Evolutionary conservation across 1,140 invertebrate species (phyloP).

Genomic region (Teleogryllus occipitalis): DNA sequence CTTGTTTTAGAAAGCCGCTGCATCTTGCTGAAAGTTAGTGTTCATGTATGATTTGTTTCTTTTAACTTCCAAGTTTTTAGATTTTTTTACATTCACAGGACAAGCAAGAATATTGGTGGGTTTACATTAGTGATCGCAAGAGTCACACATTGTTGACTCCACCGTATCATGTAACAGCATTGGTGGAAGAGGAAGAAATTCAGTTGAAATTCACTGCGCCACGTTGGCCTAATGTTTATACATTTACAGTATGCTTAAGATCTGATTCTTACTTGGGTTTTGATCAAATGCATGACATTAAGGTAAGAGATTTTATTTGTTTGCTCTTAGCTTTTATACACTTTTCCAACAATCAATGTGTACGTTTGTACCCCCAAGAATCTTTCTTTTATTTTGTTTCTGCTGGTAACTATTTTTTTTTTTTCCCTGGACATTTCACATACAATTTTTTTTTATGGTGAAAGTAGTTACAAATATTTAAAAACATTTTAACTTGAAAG

Average conservation of each 20-base stretch:
- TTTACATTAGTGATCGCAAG: conserved; percentile 93
- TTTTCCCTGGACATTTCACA: too few relatives aligned
- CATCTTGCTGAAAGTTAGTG: too few relatives aligned
- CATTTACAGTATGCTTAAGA: conserved; percentile 86
- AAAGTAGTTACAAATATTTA: too few relatives aligned
- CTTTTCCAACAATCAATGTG: background rate
- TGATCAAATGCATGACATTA: conserved; percentile 84
- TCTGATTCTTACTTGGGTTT: conserved; percentile 94
- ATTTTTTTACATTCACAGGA: conserved; percentile 42
- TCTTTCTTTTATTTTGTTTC: too few relatives aligned
- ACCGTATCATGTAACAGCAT: conserved; percentile 82
- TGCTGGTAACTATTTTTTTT: too few relatives aligned
- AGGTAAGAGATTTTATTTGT: conserved; percentile 41
- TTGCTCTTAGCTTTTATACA: background rate
- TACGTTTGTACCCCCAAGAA: too few relatives aligned
- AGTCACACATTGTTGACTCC: conserved; percentile 79
- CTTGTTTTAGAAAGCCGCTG: background rate
- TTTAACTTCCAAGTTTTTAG: too few relatives aligned
- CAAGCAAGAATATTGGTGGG: conserved; percentile 99
- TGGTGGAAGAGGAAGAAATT: conserved; percentile 72
- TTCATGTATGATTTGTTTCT: too few relatives aligned
- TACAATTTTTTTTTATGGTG: too few relatives aligned
- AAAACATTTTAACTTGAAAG: too few relatives aligned
- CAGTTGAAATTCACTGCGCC: conserved; percentile 95
- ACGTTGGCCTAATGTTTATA: conserved; percentile 82